Evolutionary conservation across 2,888 invertebrate genomes (phyloP).

Genomic region (Callyntrura sp.): DNA sequence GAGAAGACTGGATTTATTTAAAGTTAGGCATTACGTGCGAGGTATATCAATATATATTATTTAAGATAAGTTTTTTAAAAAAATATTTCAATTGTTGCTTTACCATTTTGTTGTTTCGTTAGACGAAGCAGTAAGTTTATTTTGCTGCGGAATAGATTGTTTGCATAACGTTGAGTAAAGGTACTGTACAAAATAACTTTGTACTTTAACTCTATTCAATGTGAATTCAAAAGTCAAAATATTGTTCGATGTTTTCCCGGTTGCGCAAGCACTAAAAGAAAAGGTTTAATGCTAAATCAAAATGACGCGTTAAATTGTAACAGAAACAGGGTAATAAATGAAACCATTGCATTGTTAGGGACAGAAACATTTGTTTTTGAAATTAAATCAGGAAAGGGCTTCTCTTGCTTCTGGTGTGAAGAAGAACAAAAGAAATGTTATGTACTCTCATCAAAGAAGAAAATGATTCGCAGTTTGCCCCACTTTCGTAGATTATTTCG

Average conservation of each 20-base stretch:
- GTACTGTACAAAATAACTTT: too few species aligned
- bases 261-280: background rate
- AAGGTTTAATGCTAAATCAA: too few species aligned
- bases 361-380: background rate
- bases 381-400: background rate
- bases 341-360: background rate
- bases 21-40: background rate
- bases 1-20: constrained; percentile 22
- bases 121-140: background rate
- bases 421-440: background rate
- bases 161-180: too few species aligned
- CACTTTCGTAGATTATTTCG: background rate
- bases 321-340: constrained; percentile 30
- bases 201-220: too few species aligned
- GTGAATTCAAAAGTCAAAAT: too few species aligned
- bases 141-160: background rate
- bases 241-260: constrained; percentile 14
- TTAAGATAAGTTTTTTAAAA: background rate
- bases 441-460: background rate
- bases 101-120: constrained; percentile 1
- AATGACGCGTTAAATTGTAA: background rate
- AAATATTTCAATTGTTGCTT: constrained; percentile 16
- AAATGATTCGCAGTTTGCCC: constrained; percentile 12
- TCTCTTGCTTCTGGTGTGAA: background rate
- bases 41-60: constrained; percentile 5